Percentiles rank a stretch among this genome's conserved stretches.
Conservation (phyloP, 2,888 invertebrate genomes). For the Zhuqinia jingwanae region DNA sequence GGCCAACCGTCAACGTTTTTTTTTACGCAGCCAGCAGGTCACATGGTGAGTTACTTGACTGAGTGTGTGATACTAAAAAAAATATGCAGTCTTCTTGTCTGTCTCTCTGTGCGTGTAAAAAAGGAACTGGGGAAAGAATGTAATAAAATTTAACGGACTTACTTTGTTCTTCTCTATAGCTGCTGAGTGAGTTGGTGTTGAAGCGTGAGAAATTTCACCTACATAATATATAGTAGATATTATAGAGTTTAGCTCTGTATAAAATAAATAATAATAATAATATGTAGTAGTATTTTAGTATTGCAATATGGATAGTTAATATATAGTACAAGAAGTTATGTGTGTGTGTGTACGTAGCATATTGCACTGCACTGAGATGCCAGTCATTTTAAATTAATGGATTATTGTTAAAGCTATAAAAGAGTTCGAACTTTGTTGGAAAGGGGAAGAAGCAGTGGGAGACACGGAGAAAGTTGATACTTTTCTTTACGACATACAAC, state of each 20-base stretch:
- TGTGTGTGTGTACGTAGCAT: not conserved
- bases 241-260: not conserved
- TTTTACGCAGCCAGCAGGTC: slow-evolving; percentile 16
- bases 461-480: not conserved
- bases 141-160: slow-evolving; percentile 35
- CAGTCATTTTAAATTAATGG: slow-evolving; percentile 47
- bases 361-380: slow-evolving; percentile 41
- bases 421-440: slow-evolving; percentile 35
- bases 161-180: not conserved
- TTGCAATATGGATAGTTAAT: not conserved
- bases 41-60: not conserved
- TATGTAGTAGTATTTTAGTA: not conserved
- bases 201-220: too few relatives aligned
- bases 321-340: not conserved
- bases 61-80: not conserved
- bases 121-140: slow-evolving; percentile 33
- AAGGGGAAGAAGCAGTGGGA: not conserved
- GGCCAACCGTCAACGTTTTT: slow-evolving; percentile 20
- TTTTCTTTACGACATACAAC: too few relatives aligned
- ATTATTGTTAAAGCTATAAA: slow-evolving; percentile 41
- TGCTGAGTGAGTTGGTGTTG: not conserved
- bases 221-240: not conserved
- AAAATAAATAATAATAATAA: too few relatives aligned
- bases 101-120: not conserved
- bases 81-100: too few relatives aligned